A percentile compares a stretch with the other conserved stretches of the same genome.
phyloP scores from a whole-genome alignment of 2,797 vertebrate genomes.

The Dermochelys coriacea region DNA sequence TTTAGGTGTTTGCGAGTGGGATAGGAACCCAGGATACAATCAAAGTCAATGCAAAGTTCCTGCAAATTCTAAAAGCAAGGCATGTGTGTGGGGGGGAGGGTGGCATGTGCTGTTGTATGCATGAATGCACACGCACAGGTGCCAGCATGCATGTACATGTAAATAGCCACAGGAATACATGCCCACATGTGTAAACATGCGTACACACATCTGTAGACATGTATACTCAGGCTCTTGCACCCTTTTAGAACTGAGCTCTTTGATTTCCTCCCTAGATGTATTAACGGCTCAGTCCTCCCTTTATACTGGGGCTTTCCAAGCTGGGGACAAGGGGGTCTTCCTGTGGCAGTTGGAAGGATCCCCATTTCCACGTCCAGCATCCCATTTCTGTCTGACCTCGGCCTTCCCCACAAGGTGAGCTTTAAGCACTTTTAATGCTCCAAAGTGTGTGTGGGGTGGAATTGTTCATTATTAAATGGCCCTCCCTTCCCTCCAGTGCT shows the following conservation, averaged over 20 bases:
- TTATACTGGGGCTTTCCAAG: neutral
- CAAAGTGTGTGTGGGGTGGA: neutral
- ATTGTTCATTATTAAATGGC: neutral
- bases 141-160: accelerated
- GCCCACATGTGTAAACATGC: accelerated
- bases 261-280: neutral
- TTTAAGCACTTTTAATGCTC: neutral
- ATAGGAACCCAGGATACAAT: neutral
- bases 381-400: neutral
- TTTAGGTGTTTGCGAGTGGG: neutral
- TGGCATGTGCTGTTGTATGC: accelerated
- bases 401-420: neutral
- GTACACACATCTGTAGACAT: neutral
- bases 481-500: neutral
- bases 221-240: neutral
- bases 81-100: neutral
- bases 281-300: neutral
- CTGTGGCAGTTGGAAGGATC: neutral
- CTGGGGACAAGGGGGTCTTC: neutral
- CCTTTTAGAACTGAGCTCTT: neutral
- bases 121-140: accelerated
- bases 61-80: neutral
- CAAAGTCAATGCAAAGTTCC: neutral
- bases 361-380: neutral
- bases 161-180: accelerated